Evolutionary conservation across 2,888 invertebrate genomes (phyloP).

Genomic region (Monoplex corrugatus): DNA sequence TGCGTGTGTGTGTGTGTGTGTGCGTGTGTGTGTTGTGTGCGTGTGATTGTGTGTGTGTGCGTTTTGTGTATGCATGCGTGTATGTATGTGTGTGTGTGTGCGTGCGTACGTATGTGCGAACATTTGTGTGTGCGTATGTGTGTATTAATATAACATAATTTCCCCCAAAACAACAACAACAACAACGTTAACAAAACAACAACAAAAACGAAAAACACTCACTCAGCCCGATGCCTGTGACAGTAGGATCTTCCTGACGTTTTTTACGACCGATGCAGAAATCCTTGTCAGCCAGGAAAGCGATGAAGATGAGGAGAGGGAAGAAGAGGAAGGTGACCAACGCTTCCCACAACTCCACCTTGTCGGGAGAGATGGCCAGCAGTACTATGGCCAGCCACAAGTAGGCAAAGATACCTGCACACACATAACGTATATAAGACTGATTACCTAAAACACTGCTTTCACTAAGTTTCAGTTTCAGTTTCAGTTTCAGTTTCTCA

Average conservation of each 20-base stretch:
- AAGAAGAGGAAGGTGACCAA: constrained; percentile 84
- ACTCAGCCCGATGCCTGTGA: constrained; percentile 73
- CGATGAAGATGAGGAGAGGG: constrained; percentile 83
- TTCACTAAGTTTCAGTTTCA: too few species aligned
- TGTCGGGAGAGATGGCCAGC: constrained; percentile 79
- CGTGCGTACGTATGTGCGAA: not conserved
- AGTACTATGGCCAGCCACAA: constrained; percentile 85
- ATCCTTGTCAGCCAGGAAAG: constrained; percentile 84
- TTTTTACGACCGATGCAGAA: constrained; percentile 68
- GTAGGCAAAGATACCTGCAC: constrained; percentile 84
- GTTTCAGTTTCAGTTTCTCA: too few species aligned
- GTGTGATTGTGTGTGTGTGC: too few species aligned
- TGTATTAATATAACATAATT: not conserved
- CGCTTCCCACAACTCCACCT: constrained; percentile 85
- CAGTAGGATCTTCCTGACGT: constrained; percentile 64
- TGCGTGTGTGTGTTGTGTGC: too few species aligned
- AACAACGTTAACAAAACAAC: not conserved
- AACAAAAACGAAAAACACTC: constrained; percentile 56
- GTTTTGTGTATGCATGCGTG: not conserved
- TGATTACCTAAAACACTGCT: too few species aligned
- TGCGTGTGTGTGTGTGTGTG: too few species aligned
- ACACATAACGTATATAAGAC: not conserved
- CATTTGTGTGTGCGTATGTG: not conserved
- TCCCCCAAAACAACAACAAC: not conserved
- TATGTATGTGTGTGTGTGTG: constrained; percentile 19